Evolutionary conservation across 2,888 invertebrate genomes (phyloP).

Genomic region (Eupithecia subfuscata): DNA sequence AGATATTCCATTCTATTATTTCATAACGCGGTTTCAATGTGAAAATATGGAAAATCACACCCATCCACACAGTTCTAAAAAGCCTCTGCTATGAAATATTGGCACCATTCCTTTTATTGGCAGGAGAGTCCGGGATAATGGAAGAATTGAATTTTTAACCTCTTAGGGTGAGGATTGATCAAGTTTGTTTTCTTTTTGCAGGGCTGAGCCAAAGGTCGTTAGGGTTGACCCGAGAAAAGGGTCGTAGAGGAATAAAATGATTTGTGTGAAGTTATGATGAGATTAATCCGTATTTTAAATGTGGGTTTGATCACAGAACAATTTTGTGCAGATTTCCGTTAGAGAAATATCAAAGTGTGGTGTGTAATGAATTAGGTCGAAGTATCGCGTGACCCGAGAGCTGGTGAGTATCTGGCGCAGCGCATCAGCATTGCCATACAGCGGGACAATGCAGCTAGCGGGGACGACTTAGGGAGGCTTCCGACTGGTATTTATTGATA

Average conservation of each 20-base stretch:
- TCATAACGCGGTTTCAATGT: not conserved
- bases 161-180: slow-evolving; percentile 32
- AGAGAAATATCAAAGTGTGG: not conserved
- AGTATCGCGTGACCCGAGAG: not conserved
- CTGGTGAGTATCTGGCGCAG: not conserved
- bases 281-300: not conserved
- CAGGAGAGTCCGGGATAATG: slow-evolving; percentile 37
- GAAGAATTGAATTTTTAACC: slow-evolving; percentile 47
- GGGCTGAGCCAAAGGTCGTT: slow-evolving; percentile 24
- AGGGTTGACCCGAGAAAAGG: slow-evolving; percentile 10
- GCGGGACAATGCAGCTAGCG: not conserved
- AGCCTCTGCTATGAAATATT: slow-evolving; percentile 40
- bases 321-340: not conserved
- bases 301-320: not conserved
- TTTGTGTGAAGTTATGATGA: not conserved
- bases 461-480: no score
- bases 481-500: not conserved
- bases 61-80: slow-evolving; percentile 16
- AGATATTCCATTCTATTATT: no score
- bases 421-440: not conserved
- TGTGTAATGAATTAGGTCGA: not conserved
- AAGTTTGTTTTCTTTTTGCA: slow-evolving; percentile 32
- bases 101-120: slow-evolving; percentile 39
- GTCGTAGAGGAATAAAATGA: not conserved
- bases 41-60: not conserved